phyloP scores from a whole-genome alignment of 2,888 invertebrate species.

The Polydrusus cervinus region DNA sequence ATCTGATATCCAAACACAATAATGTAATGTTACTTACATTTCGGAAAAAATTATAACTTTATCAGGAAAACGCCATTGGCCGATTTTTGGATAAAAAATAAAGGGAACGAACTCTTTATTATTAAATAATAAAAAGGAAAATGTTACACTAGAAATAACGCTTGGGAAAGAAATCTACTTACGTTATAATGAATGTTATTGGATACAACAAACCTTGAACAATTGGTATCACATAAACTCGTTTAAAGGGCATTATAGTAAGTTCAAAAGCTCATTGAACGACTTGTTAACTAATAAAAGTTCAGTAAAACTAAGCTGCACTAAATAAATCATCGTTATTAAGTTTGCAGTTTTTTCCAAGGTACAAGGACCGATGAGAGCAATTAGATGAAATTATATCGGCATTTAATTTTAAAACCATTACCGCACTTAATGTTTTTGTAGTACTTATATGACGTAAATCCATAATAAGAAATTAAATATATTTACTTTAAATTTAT shows the following conservation, averaged over 20 bases:
- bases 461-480: background rate
- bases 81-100: no score
- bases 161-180: conserved; percentile 40
- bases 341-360: background rate
- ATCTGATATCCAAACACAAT: no score
- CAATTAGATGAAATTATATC: background rate
- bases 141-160: no score
- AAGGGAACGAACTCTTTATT: no score
- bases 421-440: background rate
- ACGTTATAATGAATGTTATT: conserved; percentile 65
- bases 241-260: conserved; percentile 54
- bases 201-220: conserved; percentile 63
- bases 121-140: no score
- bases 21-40: no score
- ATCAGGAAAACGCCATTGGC: no score
- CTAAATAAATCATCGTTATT: background rate
- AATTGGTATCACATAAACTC: conserved; percentile 62
- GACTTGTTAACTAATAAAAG: background rate
- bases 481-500: background rate
- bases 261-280: background rate
- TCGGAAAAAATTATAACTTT: no score
- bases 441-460: background rate
- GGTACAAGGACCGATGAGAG: background rate
- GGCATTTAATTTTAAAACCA: background rate
- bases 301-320: background rate